Evolutionary conservation across 2,797 vertebrate species (phyloP).

Genomic region (Macrochelys suwanniensis): DNA sequence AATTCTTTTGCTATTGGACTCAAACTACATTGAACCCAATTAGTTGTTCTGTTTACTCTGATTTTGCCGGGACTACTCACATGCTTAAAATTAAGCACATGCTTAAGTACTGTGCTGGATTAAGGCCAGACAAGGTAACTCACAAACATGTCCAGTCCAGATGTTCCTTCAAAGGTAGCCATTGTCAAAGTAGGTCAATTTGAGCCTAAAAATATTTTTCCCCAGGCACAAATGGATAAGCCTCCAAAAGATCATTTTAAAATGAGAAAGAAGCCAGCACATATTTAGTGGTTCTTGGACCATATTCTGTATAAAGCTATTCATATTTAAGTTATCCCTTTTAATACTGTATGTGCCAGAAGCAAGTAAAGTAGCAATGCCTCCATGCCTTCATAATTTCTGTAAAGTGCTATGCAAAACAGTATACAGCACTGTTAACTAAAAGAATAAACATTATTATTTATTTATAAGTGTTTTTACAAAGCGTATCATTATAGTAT

Average conservation of each 20-base stretch:
- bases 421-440: conserved; percentile 30
- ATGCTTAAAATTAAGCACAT: conserved; percentile 17
- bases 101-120: not conserved
- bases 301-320: conserved; percentile 44
- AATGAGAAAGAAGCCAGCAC: conserved; percentile 1
- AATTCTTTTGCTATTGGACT: not conserved
- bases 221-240: not conserved
- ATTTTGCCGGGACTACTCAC: not conserved
- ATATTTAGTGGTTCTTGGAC: conserved; percentile 7
- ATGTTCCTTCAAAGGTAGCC: conserved; percentile 25
- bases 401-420: not conserved
- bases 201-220: conserved; percentile 41
- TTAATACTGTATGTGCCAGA: conserved; percentile 58
- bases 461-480: conserved; percentile 23
- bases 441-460: not conserved
- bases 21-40: not conserved
- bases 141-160: not conserved
- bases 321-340: conserved; percentile 58
- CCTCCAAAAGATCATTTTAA: not conserved
- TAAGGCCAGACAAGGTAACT: not conserved
- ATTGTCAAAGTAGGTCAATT: conserved; percentile 48
- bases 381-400: not conserved
- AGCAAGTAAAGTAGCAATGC: conserved; percentile 34
- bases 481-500: not conserved
- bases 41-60: not conserved